Evolutionary conservation across 2,888 invertebrate species (phyloP).

Genomic region (Rapana venosa): DNA sequence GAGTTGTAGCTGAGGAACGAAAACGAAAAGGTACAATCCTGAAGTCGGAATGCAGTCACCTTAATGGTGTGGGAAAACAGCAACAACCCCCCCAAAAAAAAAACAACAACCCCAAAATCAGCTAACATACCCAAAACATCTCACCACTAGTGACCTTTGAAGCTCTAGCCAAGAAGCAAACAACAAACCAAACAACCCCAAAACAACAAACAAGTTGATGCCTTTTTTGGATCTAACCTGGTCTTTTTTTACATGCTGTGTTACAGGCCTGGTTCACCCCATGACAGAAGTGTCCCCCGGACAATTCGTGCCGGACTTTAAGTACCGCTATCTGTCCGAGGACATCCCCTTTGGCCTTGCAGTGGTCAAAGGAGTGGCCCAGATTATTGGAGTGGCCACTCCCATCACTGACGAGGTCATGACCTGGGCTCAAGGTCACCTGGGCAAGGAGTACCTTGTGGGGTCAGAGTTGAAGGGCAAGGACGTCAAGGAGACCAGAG

Average conservation of each 20-base stretch:
- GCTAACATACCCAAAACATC: too few species aligned
- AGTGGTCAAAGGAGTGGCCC: slow-evolving; percentile 64
- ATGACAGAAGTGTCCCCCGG: slow-evolving; percentile 58
- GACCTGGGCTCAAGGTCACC: slow-evolving; percentile 61
- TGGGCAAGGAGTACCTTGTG: slow-evolving; percentile 65
- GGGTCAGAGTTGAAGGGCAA: slow-evolving; percentile 60
- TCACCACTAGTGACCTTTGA: too few species aligned
- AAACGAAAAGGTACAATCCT: too few species aligned
- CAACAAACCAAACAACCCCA: too few species aligned
- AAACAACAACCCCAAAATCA: too few species aligned
- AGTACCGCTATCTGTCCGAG: slow-evolving; percentile 62
- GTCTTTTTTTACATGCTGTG: neutral
- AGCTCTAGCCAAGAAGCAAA: too few species aligned
- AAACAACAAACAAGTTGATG: too few species aligned
- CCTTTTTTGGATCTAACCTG: too few species aligned
- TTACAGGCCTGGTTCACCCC: neutral
- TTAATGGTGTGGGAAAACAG: too few species aligned
- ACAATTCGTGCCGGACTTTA: slow-evolving; percentile 63
- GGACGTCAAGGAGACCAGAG: slow-evolving; percentile 60
- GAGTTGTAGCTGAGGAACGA: too few species aligned
- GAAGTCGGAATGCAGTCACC: too few species aligned
- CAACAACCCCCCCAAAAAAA: too few species aligned
- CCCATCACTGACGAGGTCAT: slow-evolving; percentile 63
- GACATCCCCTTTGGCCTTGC: slow-evolving; percentile 67
- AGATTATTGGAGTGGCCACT: slow-evolving; percentile 61